Evolutionary conservation across 2,797 vertebrate genomes (phyloP).

Genomic region (Diceros bicornis): DNA sequence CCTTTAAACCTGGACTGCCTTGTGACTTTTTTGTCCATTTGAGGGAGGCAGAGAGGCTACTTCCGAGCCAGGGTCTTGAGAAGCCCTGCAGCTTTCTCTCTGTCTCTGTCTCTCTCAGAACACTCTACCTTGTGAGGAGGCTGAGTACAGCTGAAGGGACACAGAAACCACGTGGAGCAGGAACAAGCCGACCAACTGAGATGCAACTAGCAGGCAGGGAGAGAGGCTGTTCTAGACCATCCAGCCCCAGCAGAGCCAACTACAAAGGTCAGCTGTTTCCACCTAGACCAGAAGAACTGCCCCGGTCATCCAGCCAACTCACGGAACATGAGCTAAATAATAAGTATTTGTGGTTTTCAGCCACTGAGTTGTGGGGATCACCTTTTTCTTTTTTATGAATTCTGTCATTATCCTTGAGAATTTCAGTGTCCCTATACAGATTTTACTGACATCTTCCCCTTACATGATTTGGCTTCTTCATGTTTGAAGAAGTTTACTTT

Average conservation of each 20-base stretch:
- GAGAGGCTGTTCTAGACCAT: neutral
- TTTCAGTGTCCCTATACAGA: neutral
- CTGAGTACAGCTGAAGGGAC: neutral
- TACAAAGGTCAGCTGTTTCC: neutral
- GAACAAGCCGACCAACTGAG: neutral
- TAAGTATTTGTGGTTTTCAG: neutral
- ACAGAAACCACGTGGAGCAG: neutral
- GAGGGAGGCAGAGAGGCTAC: neutral
- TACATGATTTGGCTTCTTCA: neutral
- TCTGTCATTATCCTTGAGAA: slow-evolving; percentile 5
- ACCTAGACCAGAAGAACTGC: neutral
- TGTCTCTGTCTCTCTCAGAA: neutral
- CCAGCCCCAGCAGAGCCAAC: neutral
- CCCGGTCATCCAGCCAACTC: neutral
- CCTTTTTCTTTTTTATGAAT: neutral
- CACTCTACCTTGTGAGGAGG: neutral
- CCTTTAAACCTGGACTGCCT: neutral
- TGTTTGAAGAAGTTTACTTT: slow-evolving; percentile 38
- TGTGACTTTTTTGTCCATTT: neutral
- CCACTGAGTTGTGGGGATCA: neutral
- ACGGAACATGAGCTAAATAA: neutral
- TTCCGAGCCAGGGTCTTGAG: neutral
- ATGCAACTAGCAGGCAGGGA: neutral
- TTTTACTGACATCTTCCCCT: neutral
- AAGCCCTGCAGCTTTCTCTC: neutral